Base-by-base conservation (phyloP, 2,797 vertebrate genomes). In the Rhinophrynus dorsalis region DNA sequence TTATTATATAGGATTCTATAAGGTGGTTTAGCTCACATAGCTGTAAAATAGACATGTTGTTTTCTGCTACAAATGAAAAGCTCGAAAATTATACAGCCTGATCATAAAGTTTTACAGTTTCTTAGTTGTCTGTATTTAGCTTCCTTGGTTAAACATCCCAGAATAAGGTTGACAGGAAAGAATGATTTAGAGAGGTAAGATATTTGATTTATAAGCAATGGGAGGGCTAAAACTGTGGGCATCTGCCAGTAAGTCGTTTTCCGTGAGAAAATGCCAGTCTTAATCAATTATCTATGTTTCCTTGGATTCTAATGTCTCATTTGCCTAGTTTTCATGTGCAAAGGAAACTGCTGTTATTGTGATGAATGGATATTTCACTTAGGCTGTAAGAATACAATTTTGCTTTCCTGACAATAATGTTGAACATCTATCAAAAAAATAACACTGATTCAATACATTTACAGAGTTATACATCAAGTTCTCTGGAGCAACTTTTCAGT, bases 391-490 rank as follows among this genome's bases (percentile, higher is more conserved):
- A 61, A 63, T 45, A 64, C 50, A 56, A 64, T 71, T 57, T 50
- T 52, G 27, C 60, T 71, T 71, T 63, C 27, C 21, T 47, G 50
- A 71, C 59, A 63, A 64, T 64, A 71, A 63, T 71, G 68, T 57
- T 17, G 15, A 30, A 32, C 40, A 71, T 71, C 59, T 32, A 64
- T 71, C 68, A 63, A 63, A 48, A 48, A 63, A 63, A 64, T 29
- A 48, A 54, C 68, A 30, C 35, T 21, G 58, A 47, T 62, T 37
- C 32, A 70, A 56, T 45, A 70, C 45, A 37, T 64, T 63, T 50
- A 57, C 32, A 56, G 52, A n/a, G 8, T 7, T 71, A 57, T 71
- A 50, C 35, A 55, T 42, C 67, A 60, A 51, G 42, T 7, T 2
- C 10, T 12, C 23, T 1, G 15, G 40, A 6, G 13, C 15, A 13